Percentiles rank a stretch among this genome's conserved stretches.
Evolutionary conservation across 2,888 invertebrate species (phyloP).

Genomic region (Drosophila leonis): DNA sequence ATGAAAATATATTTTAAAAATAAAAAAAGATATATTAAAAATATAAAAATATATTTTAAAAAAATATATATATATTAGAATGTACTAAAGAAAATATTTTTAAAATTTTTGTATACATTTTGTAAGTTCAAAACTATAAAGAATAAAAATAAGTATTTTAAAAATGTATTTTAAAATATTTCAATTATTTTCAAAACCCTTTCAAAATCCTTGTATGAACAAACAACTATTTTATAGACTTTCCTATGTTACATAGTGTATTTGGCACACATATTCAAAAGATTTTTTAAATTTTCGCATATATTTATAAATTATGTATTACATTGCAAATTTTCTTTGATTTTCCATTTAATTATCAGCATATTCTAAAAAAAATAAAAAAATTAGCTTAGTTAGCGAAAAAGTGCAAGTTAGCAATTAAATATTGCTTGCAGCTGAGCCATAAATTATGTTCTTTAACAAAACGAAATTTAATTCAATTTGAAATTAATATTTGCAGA

Average conservation of each 20-base stretch:
- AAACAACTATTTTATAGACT: neutral
- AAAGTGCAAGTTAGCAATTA: conserved; percentile 25
- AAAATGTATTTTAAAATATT: too few relatives aligned
- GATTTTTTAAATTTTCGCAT: neutral
- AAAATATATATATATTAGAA: too few relatives aligned
- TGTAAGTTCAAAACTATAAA: too few relatives aligned
- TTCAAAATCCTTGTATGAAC: too few relatives aligned
- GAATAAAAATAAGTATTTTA: too few relatives aligned
- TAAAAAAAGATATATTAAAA: too few relatives aligned
- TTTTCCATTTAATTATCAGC: conserved; percentile 16
- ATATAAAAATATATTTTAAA: too few relatives aligned
- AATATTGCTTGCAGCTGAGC: conserved; percentile 32
- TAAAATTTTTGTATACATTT: too few relatives aligned
- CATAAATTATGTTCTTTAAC: conserved; percentile 44
- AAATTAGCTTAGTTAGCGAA: conserved; percentile 40
- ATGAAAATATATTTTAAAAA: too few relatives aligned
- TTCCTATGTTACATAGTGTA: neutral
- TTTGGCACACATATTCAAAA: too few relatives aligned
- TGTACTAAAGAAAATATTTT: too few relatives aligned
- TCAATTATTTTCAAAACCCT: too few relatives aligned
- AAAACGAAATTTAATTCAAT: conserved; percentile 23
- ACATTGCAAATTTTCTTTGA: conserved; percentile 25
- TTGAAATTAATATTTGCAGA: conserved; percentile 4
- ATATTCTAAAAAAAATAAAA: neutral
- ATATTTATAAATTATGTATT: conserved; percentile 2